phyloP scores from a whole-genome alignment of 2,888 invertebrate species.

The Barypeithes pellucidus region DNA sequence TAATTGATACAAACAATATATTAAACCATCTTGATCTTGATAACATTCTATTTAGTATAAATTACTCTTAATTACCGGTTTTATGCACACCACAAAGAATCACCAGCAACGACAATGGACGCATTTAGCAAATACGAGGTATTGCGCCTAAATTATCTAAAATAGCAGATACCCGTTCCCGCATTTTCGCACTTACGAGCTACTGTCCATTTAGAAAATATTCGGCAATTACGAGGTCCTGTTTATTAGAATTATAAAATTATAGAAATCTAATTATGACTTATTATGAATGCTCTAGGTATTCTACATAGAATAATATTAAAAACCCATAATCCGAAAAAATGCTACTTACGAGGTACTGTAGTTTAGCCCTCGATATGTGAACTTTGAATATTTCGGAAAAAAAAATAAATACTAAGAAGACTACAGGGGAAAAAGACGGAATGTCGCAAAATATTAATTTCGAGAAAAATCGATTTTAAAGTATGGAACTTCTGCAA shows the following conservation, averaged over 20 bases:
- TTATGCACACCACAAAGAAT: background rate
- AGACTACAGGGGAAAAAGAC: too few species aligned
- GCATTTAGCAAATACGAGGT: background rate
- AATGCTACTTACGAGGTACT: background rate
- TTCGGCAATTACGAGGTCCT: background rate
- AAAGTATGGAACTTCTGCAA: too few species aligned
- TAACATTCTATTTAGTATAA: background rate
- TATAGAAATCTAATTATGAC: background rate
- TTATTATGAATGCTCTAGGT: background rate
- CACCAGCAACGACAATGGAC: background rate
- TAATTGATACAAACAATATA: background rate
- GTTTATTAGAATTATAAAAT: background rate
- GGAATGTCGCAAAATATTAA: too few species aligned
- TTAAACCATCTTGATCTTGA: background rate
- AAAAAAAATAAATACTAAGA: too few species aligned
- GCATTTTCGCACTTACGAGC: background rate
- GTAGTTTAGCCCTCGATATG: background rate
- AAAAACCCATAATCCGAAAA: background rate
- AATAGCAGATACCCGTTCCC: too few species aligned
- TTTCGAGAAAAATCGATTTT: too few species aligned
- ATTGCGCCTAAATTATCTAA: background rate
- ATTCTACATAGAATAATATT: background rate
- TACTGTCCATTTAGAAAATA: background rate
- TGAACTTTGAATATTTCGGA: too few species aligned
- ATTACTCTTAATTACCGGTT: background rate